These are phyloP conservation scores for Unio pictorum DNA, from an alignment of 2,888 invertebrate species.

Conservation along the genomic window DNA sequence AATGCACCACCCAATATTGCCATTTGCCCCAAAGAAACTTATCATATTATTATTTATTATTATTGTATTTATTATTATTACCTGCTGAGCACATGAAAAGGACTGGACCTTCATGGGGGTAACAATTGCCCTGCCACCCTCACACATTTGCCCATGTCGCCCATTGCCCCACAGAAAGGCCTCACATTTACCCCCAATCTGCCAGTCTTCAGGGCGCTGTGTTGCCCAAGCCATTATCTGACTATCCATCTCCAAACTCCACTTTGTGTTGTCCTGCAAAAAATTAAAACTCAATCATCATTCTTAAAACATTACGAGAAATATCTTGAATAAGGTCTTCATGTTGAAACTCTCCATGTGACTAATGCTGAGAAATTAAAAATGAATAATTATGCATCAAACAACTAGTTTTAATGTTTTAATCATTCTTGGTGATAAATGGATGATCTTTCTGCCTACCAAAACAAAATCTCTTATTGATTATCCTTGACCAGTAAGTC, in stretches of 20 bases:
- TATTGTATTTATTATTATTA: slow-evolving; percentile 28
- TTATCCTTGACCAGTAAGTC: no score
- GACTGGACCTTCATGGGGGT: slow-evolving; percentile 60
- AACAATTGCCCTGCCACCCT: slow-evolving; percentile 72
- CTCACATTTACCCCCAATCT: slow-evolving; percentile 78
- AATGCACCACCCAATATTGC: not conserved
- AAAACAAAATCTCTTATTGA: no score
- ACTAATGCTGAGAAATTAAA: no score
- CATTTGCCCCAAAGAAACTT: no score
- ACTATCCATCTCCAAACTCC: slow-evolving; percentile 77
- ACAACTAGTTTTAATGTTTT: no score
- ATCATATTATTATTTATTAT: not conserved
- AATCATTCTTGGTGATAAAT: no score
- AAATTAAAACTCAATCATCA: no score
- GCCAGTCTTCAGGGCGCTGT: slow-evolving; percentile 79
- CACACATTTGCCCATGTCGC: slow-evolving; percentile 78
- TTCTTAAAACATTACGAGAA: no score
- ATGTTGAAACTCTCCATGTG: no score
- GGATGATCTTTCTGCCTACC: no score
- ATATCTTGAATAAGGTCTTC: no score
- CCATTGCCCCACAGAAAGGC: slow-evolving; percentile 79
- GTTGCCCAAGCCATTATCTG: slow-evolving; percentile 78
- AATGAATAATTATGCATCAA: no score
- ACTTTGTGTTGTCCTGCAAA: slow-evolving; percentile 73
- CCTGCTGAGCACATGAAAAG: slow-evolving; percentile 68